Conservation (phyloP, 2,797 vertebrate species). For the Gallinago solitaria region DNA sequence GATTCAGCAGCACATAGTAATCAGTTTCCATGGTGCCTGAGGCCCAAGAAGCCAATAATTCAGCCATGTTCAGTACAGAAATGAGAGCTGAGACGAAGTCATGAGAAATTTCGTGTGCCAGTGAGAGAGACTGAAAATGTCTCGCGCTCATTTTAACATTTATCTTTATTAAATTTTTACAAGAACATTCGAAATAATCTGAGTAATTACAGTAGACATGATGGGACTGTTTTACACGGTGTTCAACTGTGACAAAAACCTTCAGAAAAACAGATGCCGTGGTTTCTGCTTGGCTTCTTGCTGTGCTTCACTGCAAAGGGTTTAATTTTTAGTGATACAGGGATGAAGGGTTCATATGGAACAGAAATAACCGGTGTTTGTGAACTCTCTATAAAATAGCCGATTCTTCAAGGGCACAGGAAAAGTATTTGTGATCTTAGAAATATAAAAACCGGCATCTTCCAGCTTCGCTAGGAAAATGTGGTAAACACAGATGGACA, state of each 20-base stretch:
- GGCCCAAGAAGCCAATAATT: constrained; percentile 30
- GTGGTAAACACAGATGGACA: constrained; percentile 24
- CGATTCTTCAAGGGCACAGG: background rate
- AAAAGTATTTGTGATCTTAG: background rate
- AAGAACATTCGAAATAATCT: background rate
- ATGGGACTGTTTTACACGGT: background rate
- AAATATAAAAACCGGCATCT: background rate
- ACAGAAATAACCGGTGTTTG: background rate
- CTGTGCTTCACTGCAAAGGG: background rate
- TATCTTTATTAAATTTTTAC: constrained; percentile 56
- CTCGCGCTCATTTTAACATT: background rate
- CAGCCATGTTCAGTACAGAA: background rate
- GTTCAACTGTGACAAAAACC: background rate
- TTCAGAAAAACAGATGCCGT: background rate
- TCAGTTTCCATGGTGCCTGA: constrained; percentile 12
- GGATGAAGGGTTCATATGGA: background rate
- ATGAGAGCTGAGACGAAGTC: background rate
- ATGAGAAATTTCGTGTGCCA: background rate
- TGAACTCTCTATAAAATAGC: background rate
- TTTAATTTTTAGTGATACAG: background rate
- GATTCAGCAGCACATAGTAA: background rate
- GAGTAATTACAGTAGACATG: background rate
- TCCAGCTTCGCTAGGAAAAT: background rate
- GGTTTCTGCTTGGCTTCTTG: background rate
- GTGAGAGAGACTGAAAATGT: background rate